Evolutionary conservation across 1,140 invertebrate species (phyloP).

Genomic region (Danaus melanippus): DNA sequence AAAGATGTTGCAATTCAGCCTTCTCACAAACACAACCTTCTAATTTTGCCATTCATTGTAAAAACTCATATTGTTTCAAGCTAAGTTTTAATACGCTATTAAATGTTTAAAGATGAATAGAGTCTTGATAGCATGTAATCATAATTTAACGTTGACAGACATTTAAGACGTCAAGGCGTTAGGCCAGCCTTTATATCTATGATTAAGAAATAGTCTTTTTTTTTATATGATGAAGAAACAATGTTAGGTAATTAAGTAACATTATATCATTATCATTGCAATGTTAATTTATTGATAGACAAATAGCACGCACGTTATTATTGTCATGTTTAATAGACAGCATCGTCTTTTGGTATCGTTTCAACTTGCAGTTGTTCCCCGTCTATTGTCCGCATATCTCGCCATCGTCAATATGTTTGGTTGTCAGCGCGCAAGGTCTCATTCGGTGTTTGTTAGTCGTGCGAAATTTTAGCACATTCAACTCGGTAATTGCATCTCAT

Average conservation of each 20-base stretch:
- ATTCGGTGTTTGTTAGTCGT: conserved; percentile 38
- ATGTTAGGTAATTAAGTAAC: no score
- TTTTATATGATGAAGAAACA: no score
- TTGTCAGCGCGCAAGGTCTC: conserved; percentile 56
- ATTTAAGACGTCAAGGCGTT: no score
- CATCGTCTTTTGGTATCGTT: neutral
- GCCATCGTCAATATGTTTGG: conserved; percentile 59
- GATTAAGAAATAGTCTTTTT: no score
- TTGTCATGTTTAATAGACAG: conserved; percentile 1
- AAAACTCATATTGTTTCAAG: conserved; percentile 5
- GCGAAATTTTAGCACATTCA: conserved; percentile 41
- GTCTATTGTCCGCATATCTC: conserved; percentile 28
- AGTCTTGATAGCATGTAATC: no score
- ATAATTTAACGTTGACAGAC: no score
- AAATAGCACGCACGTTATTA: neutral
- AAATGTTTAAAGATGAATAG: no score
- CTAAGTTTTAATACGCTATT: no score
- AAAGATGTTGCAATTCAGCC: conserved; percentile 42
- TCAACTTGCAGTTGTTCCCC: conserved; percentile 2
- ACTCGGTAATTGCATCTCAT: conserved; percentile 14
- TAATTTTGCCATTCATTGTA: conserved; percentile 34
- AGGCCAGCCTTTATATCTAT: no score
- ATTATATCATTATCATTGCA: no score
- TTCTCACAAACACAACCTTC: conserved; percentile 39
- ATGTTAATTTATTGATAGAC: no score